A percentile compares a stretch with the other conserved stretches of the same genome.
Evolutionary conservation across 2,797 vertebrate genomes (phyloP).

Genomic region (Monodelphis domestica): DNA sequence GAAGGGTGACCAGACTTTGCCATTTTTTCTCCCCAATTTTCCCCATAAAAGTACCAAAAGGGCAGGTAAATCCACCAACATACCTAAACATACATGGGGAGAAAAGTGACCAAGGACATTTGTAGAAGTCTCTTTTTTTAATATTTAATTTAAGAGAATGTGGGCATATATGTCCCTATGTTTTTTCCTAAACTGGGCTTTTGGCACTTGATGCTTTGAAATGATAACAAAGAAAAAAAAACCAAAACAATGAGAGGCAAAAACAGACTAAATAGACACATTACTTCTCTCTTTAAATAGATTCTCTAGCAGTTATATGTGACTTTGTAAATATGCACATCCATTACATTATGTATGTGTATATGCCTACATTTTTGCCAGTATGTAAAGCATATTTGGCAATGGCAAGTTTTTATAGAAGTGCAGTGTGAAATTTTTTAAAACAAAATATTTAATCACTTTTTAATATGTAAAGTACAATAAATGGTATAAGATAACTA

Average conservation of each 20-base stretch:
- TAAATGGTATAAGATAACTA: slow-evolving; percentile 24
- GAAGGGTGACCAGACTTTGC: neutral
- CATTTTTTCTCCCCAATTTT: neutral
- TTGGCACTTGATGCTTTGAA: neutral
- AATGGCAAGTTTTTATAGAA: neutral
- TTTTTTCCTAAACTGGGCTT: neutral
- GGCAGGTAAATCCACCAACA: neutral
- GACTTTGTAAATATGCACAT: neutral
- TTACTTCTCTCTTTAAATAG: neutral
- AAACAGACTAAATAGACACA: neutral
- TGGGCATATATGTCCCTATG: neutral
- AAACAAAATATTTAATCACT: slow-evolving; percentile 34
- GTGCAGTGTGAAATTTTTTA: slow-evolving; percentile 35
- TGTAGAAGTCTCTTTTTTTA: neutral
- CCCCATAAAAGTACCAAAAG: slow-evolving; percentile 24
- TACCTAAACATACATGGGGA: neutral
- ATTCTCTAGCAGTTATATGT: neutral
- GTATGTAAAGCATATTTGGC: neutral
- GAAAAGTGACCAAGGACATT: neutral
- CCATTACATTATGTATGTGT: neutral
- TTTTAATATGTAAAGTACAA: slow-evolving; percentile 3
- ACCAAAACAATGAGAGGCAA: neutral
- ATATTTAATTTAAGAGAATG: neutral
- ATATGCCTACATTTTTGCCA: neutral
- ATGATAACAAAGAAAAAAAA: neutral